These are phyloP conservation scores for Caprella mutica DNA, from an alignment of 2,888 invertebrate genomes.

Conservation along the genomic window DNA sequence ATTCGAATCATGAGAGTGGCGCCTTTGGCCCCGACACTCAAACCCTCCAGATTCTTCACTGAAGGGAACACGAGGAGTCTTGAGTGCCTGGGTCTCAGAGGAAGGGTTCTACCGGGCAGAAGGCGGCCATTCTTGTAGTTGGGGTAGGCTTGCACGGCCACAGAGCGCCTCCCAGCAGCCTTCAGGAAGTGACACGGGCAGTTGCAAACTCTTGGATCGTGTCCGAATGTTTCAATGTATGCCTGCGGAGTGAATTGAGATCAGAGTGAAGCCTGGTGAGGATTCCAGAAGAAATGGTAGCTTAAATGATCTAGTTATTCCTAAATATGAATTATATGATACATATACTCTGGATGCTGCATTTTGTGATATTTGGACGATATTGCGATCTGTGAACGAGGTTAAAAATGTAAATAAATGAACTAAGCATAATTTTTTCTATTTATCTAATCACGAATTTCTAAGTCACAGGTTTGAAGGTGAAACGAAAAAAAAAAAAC, in stretches of 20 bases:
- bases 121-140: slow-evolving; percentile 13
- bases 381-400: too few species aligned
- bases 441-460: too few species aligned
- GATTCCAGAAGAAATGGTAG: too few species aligned
- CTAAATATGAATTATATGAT: too few species aligned
- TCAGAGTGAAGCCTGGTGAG: too few species aligned
- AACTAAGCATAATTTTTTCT: too few species aligned
- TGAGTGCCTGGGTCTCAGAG: slow-evolving; percentile 20
- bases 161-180: slow-evolving; percentile 15
- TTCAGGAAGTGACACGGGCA: slow-evolving; percentile 34
- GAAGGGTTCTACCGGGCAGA: slow-evolving; percentile 1
- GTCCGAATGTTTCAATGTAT: slow-evolving; percentile 14
- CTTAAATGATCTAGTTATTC: too few species aligned
- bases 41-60: slow-evolving; percentile 13
- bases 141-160: slow-evolving; percentile 20
- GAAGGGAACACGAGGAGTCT: slow-evolving; percentile 27
- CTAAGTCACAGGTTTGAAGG: too few species aligned
- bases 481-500: too few species aligned
- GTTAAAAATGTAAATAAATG: too few species aligned
- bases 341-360: too few species aligned
- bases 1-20: slow-evolving; percentile 18
- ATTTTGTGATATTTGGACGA: too few species aligned
- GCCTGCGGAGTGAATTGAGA: slow-evolving; percentile 3
- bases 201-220: slow-evolving; percentile 28
- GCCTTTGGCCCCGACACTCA: slow-evolving; percentile 13